phyloP scores from a whole-genome alignment of 2,113 vertebrate genomes.

The Hydrochoerus hydrochaeris region DNA sequence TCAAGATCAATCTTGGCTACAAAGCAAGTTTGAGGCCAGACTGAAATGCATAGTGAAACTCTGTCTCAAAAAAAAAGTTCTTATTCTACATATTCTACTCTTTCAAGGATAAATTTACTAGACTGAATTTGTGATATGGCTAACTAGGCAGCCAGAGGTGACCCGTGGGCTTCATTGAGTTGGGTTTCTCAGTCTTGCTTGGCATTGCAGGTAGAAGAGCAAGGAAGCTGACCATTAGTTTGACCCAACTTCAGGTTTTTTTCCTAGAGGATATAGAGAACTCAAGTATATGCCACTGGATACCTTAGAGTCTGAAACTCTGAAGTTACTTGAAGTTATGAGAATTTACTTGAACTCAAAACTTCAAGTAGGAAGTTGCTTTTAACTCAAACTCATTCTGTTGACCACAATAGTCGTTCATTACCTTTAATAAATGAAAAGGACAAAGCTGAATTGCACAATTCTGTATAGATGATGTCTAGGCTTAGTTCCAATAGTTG shows the following conservation, averaged over 20 bases:
- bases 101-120: slow-evolving; percentile 2
- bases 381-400: neutral
- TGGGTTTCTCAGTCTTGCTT: neutral
- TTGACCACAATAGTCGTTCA: neutral
- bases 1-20: neutral
- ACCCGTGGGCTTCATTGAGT: neutral
- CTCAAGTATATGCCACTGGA: neutral
- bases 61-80: neutral
- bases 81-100: neutral
- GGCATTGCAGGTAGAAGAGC: neutral
- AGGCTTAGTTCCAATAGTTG: neutral
- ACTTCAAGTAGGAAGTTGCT: neutral
- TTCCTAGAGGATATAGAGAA: neutral
- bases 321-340: neutral
- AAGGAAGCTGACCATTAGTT: neutral
- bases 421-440: neutral
- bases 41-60: neutral
- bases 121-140: neutral
- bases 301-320: neutral
- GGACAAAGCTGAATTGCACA: neutral
- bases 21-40: neutral
- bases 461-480: neutral
- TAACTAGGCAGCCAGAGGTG: neutral
- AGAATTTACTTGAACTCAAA: neutral
- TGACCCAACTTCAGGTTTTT: neutral